phyloP scores from a whole-genome alignment of 2,797 vertebrate genomes.

The Limosa lapponica region DNA sequence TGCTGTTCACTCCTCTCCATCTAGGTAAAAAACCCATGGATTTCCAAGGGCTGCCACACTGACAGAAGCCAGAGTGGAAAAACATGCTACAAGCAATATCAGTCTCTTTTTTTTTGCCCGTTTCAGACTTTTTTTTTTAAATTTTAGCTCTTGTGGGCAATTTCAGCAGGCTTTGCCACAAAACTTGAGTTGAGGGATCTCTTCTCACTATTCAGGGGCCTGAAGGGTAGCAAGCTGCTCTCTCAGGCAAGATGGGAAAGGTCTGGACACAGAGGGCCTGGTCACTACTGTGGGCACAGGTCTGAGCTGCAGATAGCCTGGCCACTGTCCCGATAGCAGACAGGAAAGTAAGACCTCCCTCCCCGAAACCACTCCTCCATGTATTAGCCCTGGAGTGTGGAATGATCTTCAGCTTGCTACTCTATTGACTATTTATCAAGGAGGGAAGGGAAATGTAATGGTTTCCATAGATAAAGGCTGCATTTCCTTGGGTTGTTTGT shows the following conservation, averaged over 20 bases:
- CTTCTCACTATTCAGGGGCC: background rate
- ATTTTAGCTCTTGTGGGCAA: background rate
- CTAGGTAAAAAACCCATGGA: background rate
- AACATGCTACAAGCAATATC: background rate
- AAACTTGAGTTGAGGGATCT: background rate
- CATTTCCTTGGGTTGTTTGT: background rate
- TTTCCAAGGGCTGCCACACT: background rate
- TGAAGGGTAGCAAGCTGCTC: background rate
- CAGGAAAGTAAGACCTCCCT: background rate
- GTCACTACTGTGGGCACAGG: background rate
- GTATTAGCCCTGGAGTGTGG: background rate
- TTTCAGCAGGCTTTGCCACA: background rate
- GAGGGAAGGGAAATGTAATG: background rate
- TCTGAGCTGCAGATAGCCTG: background rate
- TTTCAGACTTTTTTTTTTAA: background rate
- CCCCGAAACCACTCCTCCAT: background rate
- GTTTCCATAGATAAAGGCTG: background rate
- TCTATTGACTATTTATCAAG: background rate
- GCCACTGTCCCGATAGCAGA: background rate
- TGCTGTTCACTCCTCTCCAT: background rate
- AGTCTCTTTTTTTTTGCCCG: background rate
- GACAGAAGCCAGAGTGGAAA: background rate
- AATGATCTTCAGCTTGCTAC: background rate
- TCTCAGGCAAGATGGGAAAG: background rate
- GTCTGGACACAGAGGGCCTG: background rate